Conservation (phyloP, 2,888 invertebrate genomes). For the Malthinus flaveolus region DNA sequence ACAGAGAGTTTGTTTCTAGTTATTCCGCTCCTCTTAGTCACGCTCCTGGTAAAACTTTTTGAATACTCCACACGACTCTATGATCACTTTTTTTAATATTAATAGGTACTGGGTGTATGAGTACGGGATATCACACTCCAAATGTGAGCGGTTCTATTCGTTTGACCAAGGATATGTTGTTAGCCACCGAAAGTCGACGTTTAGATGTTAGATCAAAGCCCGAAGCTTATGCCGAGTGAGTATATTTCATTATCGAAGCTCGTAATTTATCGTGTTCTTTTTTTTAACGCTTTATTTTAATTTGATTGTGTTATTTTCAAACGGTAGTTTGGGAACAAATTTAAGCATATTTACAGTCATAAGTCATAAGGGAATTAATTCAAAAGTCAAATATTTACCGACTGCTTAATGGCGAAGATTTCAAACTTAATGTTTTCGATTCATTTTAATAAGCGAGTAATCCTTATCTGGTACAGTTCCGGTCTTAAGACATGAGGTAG, state of each 20-base stretch:
- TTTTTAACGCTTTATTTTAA: conserved; percentile 18
- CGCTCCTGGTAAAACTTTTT: conserved; percentile 45
- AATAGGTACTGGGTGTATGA: conserved; percentile 52
- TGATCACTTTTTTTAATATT: conserved; percentile 10
- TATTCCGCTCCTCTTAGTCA: conserved; percentile 42
- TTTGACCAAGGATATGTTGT: conserved; percentile 77
- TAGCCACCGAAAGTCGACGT: conserved; percentile 76
- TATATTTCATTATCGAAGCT: conserved; percentile 25
- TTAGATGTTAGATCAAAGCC: conserved; percentile 66
- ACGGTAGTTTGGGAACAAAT: too few species aligned
- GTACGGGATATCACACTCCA: conserved; percentile 56
- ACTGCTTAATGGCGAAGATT: too few species aligned
- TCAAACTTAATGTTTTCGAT: too few species aligned
- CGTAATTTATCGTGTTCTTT: conserved; percentile 55
- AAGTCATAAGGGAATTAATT: too few species aligned
- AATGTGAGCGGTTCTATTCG: conserved; percentile 56
- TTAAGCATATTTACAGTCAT: too few species aligned
- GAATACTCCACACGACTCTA: conserved; percentile 12
- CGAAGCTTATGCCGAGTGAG: conserved; percentile 70
- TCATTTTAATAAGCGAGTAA: too few species aligned
- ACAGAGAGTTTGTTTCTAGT: conserved; percentile 67
- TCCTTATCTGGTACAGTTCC: too few species aligned
- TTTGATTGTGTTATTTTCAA: neutral
- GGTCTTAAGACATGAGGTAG: too few species aligned
- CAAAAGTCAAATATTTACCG: too few species aligned